Evolutionary conservation across 2,797 vertebrate genomes (phyloP).

Genomic region (Urosaurus nigricauda): DNA sequence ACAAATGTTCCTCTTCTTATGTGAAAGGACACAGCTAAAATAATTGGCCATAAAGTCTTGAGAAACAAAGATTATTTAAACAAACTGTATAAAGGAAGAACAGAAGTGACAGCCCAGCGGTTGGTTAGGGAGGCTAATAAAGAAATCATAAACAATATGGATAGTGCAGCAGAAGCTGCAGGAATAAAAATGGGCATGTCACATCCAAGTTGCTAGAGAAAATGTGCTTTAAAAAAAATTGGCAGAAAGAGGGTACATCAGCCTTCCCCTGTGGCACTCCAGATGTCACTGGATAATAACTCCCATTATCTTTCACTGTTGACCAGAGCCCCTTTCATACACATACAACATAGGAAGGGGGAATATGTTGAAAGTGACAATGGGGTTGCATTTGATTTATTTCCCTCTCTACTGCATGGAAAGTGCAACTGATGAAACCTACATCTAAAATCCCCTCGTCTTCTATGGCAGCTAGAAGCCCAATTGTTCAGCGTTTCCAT

Average conservation of each 20-base stretch:
- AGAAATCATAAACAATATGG: constrained; percentile 21
- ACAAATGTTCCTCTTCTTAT: neutral
- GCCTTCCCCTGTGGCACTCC: neutral
- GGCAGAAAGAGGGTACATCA: neutral
- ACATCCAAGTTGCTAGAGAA: constrained; percentile 17
- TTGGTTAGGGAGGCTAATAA: constrained; percentile 24
- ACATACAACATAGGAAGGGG: no score
- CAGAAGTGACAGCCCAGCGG: neutral
- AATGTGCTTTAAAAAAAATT: neutral
- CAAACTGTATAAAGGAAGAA: constrained; percentile 29
- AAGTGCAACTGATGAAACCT: no score
- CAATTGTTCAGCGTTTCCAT: no score
- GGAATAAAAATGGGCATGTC: constrained; percentile 6
- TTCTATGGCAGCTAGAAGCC: neutral
- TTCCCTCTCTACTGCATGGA: no score
- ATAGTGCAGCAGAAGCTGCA: neutral
- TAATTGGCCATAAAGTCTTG: constrained; percentile 31
- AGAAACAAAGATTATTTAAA: constrained; percentile 15
- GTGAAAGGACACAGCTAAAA: constrained; percentile 11
- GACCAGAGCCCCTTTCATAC: no score
- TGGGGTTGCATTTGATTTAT: neutral
- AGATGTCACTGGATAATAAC: neutral
- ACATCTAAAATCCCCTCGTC: neutral
- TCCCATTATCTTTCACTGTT: neutral
- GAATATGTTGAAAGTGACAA: no score